Evolutionary conservation across 2,797 vertebrate genomes (phyloP), one percentile per base, ranked within the genome.

Genomic region (Coregonus ussuriensis): DNA sequence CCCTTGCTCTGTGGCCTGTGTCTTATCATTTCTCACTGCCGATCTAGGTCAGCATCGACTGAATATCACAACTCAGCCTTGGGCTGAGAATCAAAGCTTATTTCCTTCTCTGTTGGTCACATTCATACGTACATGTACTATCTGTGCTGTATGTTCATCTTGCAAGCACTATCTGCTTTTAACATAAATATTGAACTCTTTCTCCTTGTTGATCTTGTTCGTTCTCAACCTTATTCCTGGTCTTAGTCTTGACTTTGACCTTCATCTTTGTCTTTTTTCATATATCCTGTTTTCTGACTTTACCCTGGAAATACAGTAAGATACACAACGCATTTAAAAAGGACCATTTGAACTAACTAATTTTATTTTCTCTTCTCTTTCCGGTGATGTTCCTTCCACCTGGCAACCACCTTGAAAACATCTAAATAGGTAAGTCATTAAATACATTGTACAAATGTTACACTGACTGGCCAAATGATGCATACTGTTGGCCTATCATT

Each of bases 371-470:
- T 69, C 37, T 76, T 54, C 74, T 21, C 65, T 67, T 53, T 37
- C 29, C 18, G 52, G 14, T 11, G 29, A n/a, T 25, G 31, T 35
- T 54, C 33, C 79, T 41, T 31, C 67, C 51, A 0, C 47, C 41
- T 65, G 4, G 35, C 67, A 11, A 70, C 82, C 52, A 29, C 79
- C 79, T 84, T 72, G 81, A 84, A 88, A 89, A 89, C 89, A 80
- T 78, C 85, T 52, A 62, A 90, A 91, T 81, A 93, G 91, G 92
- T 93, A 92, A 93, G 91, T 92, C 83, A 87, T 51, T n/a, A 18
- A 37, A 54, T n/a, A 33, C 13, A 77, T 82, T 82, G 81, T 37
- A 62, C 70, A 52, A 75, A 82, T 83, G 59, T 86, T 75, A 84
- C 76, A 16, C 66, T 74, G 74, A 84, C 89, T 77, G 76, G 83